Evolutionary conservation across 2,113 vertebrate species (phyloP).

Genomic region (Hydrolagus affinis): DNA sequence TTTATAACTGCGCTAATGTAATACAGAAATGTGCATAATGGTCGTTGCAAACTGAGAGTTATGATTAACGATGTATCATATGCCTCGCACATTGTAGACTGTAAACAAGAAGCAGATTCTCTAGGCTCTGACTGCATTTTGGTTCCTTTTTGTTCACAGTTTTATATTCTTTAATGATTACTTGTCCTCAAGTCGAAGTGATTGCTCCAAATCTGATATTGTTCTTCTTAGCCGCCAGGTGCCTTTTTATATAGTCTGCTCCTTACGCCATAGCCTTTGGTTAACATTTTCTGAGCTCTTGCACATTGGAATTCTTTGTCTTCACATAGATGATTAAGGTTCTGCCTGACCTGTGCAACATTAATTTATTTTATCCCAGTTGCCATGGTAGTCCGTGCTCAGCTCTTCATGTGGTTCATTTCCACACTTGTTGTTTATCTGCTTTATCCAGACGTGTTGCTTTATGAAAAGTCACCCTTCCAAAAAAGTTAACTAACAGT

Average conservation of each 20-base stretch:
- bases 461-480: background rate
- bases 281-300: constrained; percentile 22
- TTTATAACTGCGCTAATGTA: background rate
- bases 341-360: background rate
- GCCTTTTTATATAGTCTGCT: background rate
- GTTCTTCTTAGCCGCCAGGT: constrained; percentile 16
- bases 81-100: background rate
- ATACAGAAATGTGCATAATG: background rate
- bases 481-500: background rate
- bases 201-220: constrained; percentile 9
- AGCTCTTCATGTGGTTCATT: background rate
- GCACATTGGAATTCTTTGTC: constrained; percentile 3
- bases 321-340: background rate
- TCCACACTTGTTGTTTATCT: background rate
- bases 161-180: background rate
- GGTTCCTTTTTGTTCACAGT: background rate
- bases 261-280: constrained; percentile 21
- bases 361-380: constrained; percentile 18
- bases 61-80: background rate
- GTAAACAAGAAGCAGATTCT: background rate
- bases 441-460: background rate
- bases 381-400: constrained; percentile 6
- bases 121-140: background rate
- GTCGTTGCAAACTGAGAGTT: no score
- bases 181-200: constrained; percentile 13